These are phyloP conservation scores for Drosophila cardini DNA, from an alignment of 1,140 invertebrate species.

Conservation along the genomic window DNA sequence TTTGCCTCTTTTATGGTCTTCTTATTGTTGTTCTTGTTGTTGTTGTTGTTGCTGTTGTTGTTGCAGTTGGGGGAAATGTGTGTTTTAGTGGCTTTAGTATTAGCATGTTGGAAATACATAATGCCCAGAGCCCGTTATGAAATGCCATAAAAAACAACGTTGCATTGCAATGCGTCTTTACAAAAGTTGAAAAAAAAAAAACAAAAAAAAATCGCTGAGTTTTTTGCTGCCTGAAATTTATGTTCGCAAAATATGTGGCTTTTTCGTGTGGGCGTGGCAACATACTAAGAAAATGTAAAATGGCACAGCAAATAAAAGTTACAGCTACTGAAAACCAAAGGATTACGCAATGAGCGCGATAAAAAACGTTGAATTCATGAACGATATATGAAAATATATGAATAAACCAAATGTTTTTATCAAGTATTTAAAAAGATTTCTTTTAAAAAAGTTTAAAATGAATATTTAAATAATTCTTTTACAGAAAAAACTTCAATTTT, in stretches of 20 bases:
- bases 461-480: background rate
- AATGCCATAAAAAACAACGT: conserved; percentile 55
- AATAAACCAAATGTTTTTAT: too few species aligned
- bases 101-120: conserved; percentile 71
- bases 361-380: background rate
- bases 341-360: conserved; percentile 10
- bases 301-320: conserved; percentile 31
- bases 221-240: conserved; percentile 59
- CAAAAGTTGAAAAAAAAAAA: background rate
- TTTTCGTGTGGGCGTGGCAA: conserved; percentile 21
- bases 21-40: conserved; percentile 7
- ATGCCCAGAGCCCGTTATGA: conserved; percentile 52
- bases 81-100: conserved; percentile 77
- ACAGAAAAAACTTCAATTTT: background rate
- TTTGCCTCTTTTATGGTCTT: conserved; percentile 43
- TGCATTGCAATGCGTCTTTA: conserved; percentile 48
- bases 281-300: conserved; percentile 24
- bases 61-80: conserved; percentile 57
- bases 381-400: too few species aligned
- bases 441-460: background rate
- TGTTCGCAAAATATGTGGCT: conserved; percentile 66
- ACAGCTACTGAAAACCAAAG: background rate
- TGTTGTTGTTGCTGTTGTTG: conserved; percentile 24
- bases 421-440: background rate
- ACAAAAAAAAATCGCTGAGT: conserved; percentile 37